Conservation (phyloP, 2,113 vertebrate species). For the Spilogale gracilis region DNA sequence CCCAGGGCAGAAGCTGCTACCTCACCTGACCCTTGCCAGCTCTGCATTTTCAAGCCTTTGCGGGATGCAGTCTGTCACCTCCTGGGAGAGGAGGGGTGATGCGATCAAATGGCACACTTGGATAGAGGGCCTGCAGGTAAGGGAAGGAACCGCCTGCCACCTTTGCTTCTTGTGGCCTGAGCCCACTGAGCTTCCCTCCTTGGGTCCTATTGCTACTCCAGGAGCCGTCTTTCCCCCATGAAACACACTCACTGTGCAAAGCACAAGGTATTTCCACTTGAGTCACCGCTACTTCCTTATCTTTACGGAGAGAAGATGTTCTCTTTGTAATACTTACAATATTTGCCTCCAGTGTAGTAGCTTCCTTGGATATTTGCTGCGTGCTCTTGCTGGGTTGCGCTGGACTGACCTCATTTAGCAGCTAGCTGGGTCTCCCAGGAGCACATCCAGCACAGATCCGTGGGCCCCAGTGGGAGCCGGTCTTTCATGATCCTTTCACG, state of each 20-base stretch:
- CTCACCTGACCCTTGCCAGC: not conserved
- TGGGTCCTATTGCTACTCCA: not conserved
- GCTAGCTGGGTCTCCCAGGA: constrained; percentile 2
- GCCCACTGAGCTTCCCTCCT: not conserved
- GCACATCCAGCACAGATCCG: not conserved
- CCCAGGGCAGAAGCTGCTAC: not conserved
- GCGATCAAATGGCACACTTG: not conserved
- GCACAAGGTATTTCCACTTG: not conserved
- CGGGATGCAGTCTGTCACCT: not conserved
- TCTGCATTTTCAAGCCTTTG: not conserved
- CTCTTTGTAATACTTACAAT: constrained; percentile 35
- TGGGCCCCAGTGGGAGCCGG: not conserved
- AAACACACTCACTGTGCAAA: not conserved
- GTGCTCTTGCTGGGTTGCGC: not conserved
- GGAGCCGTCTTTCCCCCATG: not conserved
- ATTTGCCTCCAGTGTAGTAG: not conserved
- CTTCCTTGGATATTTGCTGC: constrained; percentile 28
- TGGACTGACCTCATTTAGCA: constrained; percentile 65
- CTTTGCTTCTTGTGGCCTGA: not conserved
- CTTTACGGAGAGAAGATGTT: constrained; percentile 6
- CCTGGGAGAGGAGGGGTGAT: accelerated
- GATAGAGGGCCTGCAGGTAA: not conserved
- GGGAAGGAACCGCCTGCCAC: not conserved
- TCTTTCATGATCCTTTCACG: constrained; percentile 45
- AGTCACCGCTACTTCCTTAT: not conserved